Base-by-base conservation (phyloP, 2,797 vertebrate genomes). In the Amniataba percoides region DNA sequence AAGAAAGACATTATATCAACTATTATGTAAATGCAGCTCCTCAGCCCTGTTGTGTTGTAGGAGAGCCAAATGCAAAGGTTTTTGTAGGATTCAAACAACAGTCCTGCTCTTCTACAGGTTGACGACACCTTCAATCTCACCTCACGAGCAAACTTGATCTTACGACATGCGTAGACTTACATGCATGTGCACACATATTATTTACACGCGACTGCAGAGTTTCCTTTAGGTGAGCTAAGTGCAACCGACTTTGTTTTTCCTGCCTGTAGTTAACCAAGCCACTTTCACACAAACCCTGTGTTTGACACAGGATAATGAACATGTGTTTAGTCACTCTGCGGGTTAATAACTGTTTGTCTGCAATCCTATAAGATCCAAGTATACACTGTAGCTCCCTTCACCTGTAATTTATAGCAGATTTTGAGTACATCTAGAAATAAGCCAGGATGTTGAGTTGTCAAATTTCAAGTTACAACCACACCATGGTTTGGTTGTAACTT, bases 321-420 rank as follows among this genome's bases (percentile, higher is more conserved):
- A 52, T 49, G 56, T 77, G 43, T 70, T 81, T 43, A 67, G 62
- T 59, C 42, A 9, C n/a, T 3, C 27, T 74, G 42, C 1, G 5
- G 61, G 55, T 66, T 64, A 74, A 70, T 80, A 61, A 64, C 46
- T 82, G 74, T 80, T 78, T 84, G 19, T 67, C 59, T 78, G 39
- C 59, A 77, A 57, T 53, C 64, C 52, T 58, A 7, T 70, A 63
- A 61, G 46, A 84, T 81, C 71, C 55, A 43, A 39, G 31, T 40
- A 57, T 53, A 72, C 48, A 27, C 56, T 36, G 27, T 56, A 23
- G 36, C 73, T 79, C 69, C 65, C 25, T 62, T 36, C 27, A 46
- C 36, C 4, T 74, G 48, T 57, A 43, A 45, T 79, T 78, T 74
- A 52, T 10, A 25, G 1, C 18, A 64, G 36, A 19, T 48, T 34